Base-by-base conservation (phyloP, 2,888 invertebrate species). In the Gibbula magus region DNA sequence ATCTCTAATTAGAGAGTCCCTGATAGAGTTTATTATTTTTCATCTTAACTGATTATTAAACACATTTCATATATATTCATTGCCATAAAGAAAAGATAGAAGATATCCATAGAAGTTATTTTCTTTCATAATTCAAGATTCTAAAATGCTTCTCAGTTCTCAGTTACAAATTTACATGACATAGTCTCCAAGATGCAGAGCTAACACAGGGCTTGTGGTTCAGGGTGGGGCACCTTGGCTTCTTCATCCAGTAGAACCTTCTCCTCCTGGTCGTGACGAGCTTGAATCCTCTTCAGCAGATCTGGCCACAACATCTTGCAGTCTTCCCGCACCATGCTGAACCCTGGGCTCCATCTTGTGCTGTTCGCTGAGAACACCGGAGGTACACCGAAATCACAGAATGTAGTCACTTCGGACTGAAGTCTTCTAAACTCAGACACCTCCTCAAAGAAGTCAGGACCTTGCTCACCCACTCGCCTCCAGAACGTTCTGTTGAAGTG, bases 401-500 rank as follows among this genome's bases (percentile, higher is more conserved):
- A 84, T 25, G 25, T 80, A 13, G 54, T 35, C 8, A 82, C 79
- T n/a, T 75, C 61, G 0, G 18, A 2, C 51, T 80, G 87, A n/a
- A 88, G 81, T 4, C 22, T 22, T n/a, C 77, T 81, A 51, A 82
- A 83, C 1, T 66, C 54, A 35, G 32, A 76, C n/a, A 91, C 86
- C 82, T 91, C 90, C 18, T 86, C 83, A 29, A 78, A 81, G 77
- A 91, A 91, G 32, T 84, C 87, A 0, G 80, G 53, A 0, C 88
- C 86, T 35, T 90, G 87, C 1, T 53, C 51, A 1, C 67, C 66
- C 0, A 92, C 77, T 75, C 86, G 88, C 52, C 79, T 75, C 91
- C 91, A 91, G 22, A 92, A 88, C 0, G 89, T 88, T 52, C 80
- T 80, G 80, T 91, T 90, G 80, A 91, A 92, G 82, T 89, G 85